phyloP scores from a whole-genome alignment of 2,888 invertebrate species.

The Pachydiplax longipennis region DNA sequence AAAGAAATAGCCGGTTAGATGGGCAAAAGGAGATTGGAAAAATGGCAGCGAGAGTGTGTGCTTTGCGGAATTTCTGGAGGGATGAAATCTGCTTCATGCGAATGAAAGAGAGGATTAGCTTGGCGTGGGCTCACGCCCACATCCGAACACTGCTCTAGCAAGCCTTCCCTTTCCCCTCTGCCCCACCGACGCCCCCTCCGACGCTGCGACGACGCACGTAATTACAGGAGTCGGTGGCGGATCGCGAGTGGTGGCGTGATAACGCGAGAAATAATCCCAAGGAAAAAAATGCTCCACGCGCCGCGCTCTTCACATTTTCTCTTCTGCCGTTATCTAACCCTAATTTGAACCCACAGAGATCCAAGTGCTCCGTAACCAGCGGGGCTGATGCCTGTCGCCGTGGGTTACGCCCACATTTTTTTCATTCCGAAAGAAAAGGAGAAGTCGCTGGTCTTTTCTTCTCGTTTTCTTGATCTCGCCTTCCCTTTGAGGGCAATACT shows the following conservation, averaged over 20 bases:
- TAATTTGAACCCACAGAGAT: not conserved
- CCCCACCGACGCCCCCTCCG: not conserved
- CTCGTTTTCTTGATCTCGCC: not conserved
- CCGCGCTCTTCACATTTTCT: not conserved
- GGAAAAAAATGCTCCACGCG: not conserved
- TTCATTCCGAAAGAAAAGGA: not conserved
- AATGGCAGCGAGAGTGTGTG: not conserved
- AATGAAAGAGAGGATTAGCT: slow-evolving; percentile 28
- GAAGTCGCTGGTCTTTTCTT: not conserved
- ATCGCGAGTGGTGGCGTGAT: not conserved
- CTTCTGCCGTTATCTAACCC: not conserved
- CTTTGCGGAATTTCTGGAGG: not conserved
- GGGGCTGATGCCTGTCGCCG: not conserved
- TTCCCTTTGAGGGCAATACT: not conserved
- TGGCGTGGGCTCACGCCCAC: not conserved
- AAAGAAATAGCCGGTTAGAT: not conserved
- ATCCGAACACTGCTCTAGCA: not conserved
- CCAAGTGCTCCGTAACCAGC: not conserved
- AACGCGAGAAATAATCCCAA: slow-evolving; percentile 4
- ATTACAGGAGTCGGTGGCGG: slow-evolving; percentile 15
- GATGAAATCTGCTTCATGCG: not conserved
- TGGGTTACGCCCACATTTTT: not conserved
- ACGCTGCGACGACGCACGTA: not conserved
- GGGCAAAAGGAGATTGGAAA: not conserved
- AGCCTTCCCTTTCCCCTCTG: not conserved